Base-by-base conservation (phyloP, 2,888 invertebrate genomes). In the Nemapogon koenigi region DNA sequence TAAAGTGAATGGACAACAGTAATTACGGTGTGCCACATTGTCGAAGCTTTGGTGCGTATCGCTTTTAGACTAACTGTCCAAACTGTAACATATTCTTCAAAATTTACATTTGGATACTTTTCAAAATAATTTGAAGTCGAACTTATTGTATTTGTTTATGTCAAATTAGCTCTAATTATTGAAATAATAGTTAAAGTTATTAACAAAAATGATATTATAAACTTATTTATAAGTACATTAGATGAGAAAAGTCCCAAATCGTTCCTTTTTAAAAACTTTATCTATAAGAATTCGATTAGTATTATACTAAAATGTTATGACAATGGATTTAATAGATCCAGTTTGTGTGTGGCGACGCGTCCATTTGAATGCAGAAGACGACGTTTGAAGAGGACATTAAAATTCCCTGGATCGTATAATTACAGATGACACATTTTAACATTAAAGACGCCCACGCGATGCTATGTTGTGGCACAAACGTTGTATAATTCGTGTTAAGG, bases 401-500 rank as follows among this genome's bases (percentile, higher is more conserved):
- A 72, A 70, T 76, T 70, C 71, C 59, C 64, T 62, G 64, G 66
- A 65, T 70, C 61, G 63, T 71, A 76, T 78, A 78, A 78, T 76
- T 76, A 78, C 71, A 60, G 60, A 68, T 72, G 78, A 76, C 78
- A 78, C 73, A 69, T 76, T 75, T 70, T 60, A 70, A 67, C 73
- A 71, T 76, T 69, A 69, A 70, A 62, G n/a, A 65, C 75, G 60
- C 78, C 78, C 76, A 78, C 78, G 69, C 68, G 52, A 58, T 53
- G 48, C 54, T 66, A 65, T 73, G 73, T 75, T 75, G 75, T 75
- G 69, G 63, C 68, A 70, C 55, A 65, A 69, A 72, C 73, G 64
- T 72, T 61, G 73, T 78, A 76, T 76, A 76, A 78, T 75, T 78
- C 76, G 78, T 78, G 76, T 72, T 76, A 76, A 78, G 70, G 71